A percentile compares a stretch with the other conserved stretches of the same genome.
Evolutionary conservation across 2,888 invertebrate genomes (phyloP).

Genomic region (Leptarthrus brevirostris): DNA sequence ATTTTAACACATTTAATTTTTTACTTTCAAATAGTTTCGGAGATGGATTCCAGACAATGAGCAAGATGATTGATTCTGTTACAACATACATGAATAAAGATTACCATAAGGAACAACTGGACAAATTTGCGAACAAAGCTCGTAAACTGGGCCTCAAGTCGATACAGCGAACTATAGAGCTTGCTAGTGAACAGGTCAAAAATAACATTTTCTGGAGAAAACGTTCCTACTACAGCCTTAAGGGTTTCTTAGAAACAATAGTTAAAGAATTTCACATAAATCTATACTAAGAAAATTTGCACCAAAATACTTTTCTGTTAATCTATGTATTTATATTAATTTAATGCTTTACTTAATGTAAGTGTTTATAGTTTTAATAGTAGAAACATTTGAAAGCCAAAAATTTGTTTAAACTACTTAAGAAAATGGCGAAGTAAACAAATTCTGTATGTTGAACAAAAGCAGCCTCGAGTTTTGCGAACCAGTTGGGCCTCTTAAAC

Average conservation of each 20-base stretch:
- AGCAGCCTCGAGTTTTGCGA: too few species aligned
- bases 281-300: conserved; percentile 52
- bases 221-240: conserved; percentile 64
- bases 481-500: too few species aligned
- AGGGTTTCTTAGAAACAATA: conserved; percentile 63
- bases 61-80: conserved; percentile 69
- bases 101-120: conserved; percentile 65
- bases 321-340: conserved; percentile 25
- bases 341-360: conserved; percentile 22
- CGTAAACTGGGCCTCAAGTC: conserved; percentile 62
- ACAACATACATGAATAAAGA: conserved; percentile 70
- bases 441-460: too few species aligned
- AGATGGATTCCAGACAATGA: conserved; percentile 70
- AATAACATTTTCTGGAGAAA: conserved; percentile 66
- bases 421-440: too few species aligned
- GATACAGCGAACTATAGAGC: conserved; percentile 62
- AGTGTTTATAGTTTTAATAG: conserved; percentile 10
- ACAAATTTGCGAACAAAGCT: conserved; percentile 61
- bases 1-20: too few species aligned
- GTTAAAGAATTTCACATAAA: conserved; percentile 65
- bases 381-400: conserved; percentile 24
- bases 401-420: too few species aligned
- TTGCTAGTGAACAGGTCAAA: conserved; percentile 66
- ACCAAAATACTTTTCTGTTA: conserved; percentile 26
- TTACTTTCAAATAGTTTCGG: conserved; percentile 68